These are phyloP conservation scores for Bhutanitis thaidina DNA, from an alignment of 2,888 invertebrate species.

Conservation along the genomic window DNA sequence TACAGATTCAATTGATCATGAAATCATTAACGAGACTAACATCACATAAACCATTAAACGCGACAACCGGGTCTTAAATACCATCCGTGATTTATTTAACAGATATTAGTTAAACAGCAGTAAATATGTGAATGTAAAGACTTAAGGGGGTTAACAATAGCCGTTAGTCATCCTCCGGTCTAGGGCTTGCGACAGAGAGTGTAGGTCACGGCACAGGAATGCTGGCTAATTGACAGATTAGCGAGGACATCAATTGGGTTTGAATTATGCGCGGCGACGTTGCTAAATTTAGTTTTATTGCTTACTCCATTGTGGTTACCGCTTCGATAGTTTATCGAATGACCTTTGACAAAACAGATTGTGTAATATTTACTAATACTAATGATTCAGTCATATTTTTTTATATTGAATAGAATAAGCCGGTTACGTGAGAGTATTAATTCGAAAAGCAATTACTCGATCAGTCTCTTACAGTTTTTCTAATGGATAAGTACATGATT, in stretches of 20 bases:
- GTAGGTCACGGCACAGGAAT: constrained; percentile 69
- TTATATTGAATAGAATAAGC: not conserved
- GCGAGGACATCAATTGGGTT: constrained; percentile 47
- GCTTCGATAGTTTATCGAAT: constrained; percentile 18
- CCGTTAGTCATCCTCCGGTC: constrained; percentile 45
- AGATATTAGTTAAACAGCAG: constrained; percentile 10
- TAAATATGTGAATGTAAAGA: constrained; percentile 12
- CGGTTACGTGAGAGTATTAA: no score
- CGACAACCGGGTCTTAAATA: not conserved
- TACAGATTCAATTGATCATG: no score
- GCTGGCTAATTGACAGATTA: constrained; percentile 68
- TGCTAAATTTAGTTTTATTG: constrained; percentile 21
- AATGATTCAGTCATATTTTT: not conserved
- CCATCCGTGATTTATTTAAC: constrained; percentile 2
- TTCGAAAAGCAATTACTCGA: no score
- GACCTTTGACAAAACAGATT: constrained; percentile 12
- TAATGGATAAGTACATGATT: no score
- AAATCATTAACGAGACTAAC: no score
- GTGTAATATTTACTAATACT: constrained; percentile 4
- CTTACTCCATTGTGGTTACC: constrained; percentile 22
- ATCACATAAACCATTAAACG: not conserved
- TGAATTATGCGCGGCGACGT: constrained; percentile 35
- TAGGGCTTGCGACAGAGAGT: constrained; percentile 38
- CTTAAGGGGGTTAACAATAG: constrained; percentile 32
- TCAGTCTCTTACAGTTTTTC: no score